These are phyloP conservation scores for Drosophila bunnanda DNA, from an alignment of 2,888 invertebrate genomes.

Conservation along the genomic window DNA sequence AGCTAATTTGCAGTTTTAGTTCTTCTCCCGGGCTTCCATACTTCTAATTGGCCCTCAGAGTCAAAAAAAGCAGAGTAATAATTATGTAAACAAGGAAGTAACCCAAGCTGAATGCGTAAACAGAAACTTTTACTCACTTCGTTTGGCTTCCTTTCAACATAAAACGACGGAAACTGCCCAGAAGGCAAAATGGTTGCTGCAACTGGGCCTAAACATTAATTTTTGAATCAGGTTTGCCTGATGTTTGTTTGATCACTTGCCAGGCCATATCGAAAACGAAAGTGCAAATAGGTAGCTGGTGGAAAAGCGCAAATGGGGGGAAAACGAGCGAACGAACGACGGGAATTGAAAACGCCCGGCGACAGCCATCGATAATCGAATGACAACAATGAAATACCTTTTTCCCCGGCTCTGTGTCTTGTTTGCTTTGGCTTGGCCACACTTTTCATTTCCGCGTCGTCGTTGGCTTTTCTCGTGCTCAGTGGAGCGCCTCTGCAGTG, in stretches of 20 bases:
- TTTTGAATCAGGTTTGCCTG: constrained; percentile 21
- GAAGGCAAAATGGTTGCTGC: constrained; percentile 10
- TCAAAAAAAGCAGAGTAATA: constrained; percentile 22
- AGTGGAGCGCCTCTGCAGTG: constrained; percentile 47
- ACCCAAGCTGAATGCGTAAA: constrained; percentile 55
- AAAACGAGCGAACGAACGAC: constrained; percentile 4
- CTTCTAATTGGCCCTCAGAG: constrained; percentile 59
- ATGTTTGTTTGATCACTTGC: constrained; percentile 30
- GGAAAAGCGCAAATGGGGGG: constrained; percentile 45
- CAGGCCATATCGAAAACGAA: constrained; percentile 73
- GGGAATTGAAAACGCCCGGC: constrained; percentile 57
- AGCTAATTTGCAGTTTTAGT: constrained; percentile 61
- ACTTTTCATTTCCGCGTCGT: constrained; percentile 74
- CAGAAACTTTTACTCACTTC: constrained; percentile 40
- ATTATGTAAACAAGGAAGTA: constrained; percentile 68
- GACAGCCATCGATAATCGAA: constrained; percentile 60
- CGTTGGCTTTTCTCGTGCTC: constrained; percentile 25
- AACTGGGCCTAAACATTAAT: constrained; percentile 40
- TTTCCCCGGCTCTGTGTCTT: constrained; percentile 16
- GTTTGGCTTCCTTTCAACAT: constrained; percentile 46
- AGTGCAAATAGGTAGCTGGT: constrained; percentile 56
- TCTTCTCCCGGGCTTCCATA: constrained; percentile 52
- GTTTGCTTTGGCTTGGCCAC: constrained; percentile 50
- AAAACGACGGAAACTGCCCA: constrained; percentile 53
- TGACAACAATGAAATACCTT: constrained; percentile 45